These are phyloP conservation scores for Ophion costatus DNA, from an alignment of 2,888 invertebrate species.

Conservation along the genomic window DNA sequence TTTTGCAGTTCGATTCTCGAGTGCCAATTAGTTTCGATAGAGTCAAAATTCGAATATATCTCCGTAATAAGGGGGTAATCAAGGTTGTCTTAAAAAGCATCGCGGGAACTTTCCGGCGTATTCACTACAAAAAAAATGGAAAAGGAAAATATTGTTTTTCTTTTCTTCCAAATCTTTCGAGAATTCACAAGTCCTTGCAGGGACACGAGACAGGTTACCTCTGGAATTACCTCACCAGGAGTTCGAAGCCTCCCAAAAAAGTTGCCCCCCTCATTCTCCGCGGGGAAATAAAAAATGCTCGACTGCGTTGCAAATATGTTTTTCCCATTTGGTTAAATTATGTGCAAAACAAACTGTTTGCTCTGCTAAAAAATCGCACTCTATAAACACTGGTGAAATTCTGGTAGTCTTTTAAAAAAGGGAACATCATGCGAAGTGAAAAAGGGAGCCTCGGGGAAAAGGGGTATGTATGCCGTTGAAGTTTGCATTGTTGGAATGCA, in stretches of 20 bases:
- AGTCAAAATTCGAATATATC: not conserved
- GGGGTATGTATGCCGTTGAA: too few species aligned
- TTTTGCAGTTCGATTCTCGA: too few species aligned
- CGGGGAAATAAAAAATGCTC: conserved; percentile 46
- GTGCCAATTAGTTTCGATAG: too few species aligned
- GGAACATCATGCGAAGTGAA: too few species aligned
- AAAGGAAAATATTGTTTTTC: not conserved
- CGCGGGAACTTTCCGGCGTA: not conserved
- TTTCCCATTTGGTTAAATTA: not conserved
- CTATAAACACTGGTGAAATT: not conserved
- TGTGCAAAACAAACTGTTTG: conserved; percentile 10
- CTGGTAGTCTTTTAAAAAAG: not conserved
- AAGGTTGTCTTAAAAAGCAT: not conserved
- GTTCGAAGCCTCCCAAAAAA: not conserved
- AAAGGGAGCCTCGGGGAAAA: too few species aligned
- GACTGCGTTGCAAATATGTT: not conserved
- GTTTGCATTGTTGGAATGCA: too few species aligned
- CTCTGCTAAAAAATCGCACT: conserved; percentile 8
- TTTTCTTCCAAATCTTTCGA: not conserved
- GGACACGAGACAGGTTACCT: not conserved
- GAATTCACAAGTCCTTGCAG: not conserved
- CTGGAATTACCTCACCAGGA: not conserved
- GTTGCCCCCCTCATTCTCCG: conserved; percentile 24
- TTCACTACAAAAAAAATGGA: not conserved
- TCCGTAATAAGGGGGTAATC: not conserved